Base-by-base conservation (phyloP, 37 sponge, comb jelly and placozoan species). In the Chondrilla cf. caribensis region DNA sequence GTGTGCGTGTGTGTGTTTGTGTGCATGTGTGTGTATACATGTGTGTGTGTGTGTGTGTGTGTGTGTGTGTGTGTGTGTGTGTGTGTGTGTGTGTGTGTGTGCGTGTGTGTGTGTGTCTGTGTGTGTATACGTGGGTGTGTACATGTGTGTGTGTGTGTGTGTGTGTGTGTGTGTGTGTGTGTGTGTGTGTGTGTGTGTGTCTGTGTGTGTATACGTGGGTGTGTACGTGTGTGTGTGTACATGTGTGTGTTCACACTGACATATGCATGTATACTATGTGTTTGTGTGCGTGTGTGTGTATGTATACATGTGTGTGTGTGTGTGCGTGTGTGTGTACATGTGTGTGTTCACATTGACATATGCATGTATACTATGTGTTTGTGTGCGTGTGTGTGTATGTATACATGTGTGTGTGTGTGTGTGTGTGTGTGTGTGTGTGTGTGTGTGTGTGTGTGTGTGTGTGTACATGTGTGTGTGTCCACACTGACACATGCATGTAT, bases 61-160 rank as follows among this genome's bases (percentile, higher is more conserved):
- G 58, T 78, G 58, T 78, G 58, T 78, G 79, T 54, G 58, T 54
- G 29, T 25, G 38, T 33, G 41, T 72, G 75, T 38, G 75, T 39
- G 17, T 72, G 75, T 72, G 75, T 72, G 75, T 72, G 75, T 72
- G 75, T 72, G 75, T 72, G 75, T 72, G 38, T 72, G 75, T 72
- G 75, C 28, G 75, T 72, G 75, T 72, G 75, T 72, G 66, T 64
- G 66, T 64, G 66, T 64, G 32, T 29, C 15, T 31, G 28, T 31
- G 28, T 25, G 66, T 64, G 66, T 29, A 14, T 25, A 8, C 7
- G 66, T 64, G 66, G 7, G 66, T 64, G 66, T 64, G 66, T 64
- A 17, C 14, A 14, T 64, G 66, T 64, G 66, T 64, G 66, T 64
- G 66, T 64, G 66, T 64, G 66, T 64, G 66, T 64, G 66, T 31